Evolutionary conservation across 2,888 invertebrate species (phyloP), one percentile per base, ranked within the genome.

Genomic region (Mayetiola destructor): DNA sequence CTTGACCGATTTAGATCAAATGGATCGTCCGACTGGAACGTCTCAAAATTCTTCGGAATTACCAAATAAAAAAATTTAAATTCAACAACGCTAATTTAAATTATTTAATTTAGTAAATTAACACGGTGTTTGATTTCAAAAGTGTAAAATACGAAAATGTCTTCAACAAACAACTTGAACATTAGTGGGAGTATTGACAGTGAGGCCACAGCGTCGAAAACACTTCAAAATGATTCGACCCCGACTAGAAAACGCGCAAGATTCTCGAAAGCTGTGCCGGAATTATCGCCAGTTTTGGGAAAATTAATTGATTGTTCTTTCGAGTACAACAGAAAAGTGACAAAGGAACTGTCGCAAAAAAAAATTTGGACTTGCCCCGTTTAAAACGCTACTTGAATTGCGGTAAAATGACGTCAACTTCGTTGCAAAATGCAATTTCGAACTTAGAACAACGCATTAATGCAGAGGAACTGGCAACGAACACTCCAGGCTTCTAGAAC

Each of bases 51-150:
- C 21, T 5, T 42, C 23, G 23, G 23, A 42, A 23, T 42, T 12
- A 42, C 14, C 23, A 23, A 42, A 42, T 14, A 42, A 42, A 42
- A 23, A 8, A 42, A 42, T 23, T 42, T 42, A 42, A 42, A 42
- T 42, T 42, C 23, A 42, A 42, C 42, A 14, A 42, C 42, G 42
- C 42, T 42, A n/a, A n/a, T n/a, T n/a, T n/a, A n/a, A n/a, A n/a
- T n/a, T n/a, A n/a, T n/a, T n/a, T n/a, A n/a, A 42, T 42, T 42
- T 39, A 39, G 39, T 39, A 20, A 39, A 39, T 39, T 20, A 39
- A 42, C 23, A 21, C 42, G 42, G 21, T 4, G 23, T 21, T 42
- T 5, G 10, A 42, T 42, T 23, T 42, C 42, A 10, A 23, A 39
- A 39, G 39, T 39, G 39, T 39, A 39, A 16, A 39, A n/a, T n/a